These are phyloP conservation scores for Prochilodus magdalenae DNA, from an alignment of 2,113 vertebrate genomes.

Conservation along the genomic window DNA sequence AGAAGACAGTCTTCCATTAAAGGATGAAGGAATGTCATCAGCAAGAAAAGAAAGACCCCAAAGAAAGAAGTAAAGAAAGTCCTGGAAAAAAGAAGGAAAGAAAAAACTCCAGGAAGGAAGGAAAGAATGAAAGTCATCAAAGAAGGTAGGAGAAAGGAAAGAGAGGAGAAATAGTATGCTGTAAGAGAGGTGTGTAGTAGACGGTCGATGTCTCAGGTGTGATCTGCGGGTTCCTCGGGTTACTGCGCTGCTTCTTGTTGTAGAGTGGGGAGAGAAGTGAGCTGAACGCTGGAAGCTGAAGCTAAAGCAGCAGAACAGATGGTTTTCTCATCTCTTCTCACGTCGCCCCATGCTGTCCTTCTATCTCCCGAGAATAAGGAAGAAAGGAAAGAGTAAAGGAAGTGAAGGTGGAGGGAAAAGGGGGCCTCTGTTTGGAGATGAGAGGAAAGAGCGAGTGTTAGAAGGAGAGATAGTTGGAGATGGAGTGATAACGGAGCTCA, in stretches of 20 bases:
- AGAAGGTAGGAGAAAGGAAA: not conserved
- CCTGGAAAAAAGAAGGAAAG: too few relatives aligned
- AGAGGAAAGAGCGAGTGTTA: conserved; percentile 9
- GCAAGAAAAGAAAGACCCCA: too few relatives aligned
- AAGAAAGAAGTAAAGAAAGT: too few relatives aligned
- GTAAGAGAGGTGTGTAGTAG: too few relatives aligned
- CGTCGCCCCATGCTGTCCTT: not conserved
- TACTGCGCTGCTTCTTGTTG: too few relatives aligned
- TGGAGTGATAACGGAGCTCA: conserved; percentile 31
- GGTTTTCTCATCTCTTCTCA: conserved; percentile 14
- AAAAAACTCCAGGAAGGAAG: not conserved
- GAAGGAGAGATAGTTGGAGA: conserved; percentile 45
- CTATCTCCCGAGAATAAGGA: conserved; percentile 6
- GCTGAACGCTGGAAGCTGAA: conserved; percentile 1
- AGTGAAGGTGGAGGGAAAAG: conserved; percentile 23
- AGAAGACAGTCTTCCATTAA: too few relatives aligned
- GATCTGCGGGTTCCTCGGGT: not conserved
- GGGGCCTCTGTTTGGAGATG: not conserved
- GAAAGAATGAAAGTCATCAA: not conserved
- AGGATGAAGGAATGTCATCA: too few relatives aligned
- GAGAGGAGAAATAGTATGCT: too few relatives aligned
- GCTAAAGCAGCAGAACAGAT: not conserved
- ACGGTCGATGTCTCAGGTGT: too few relatives aligned
- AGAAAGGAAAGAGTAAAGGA: not conserved
- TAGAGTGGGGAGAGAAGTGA: not conserved